Evolutionary conservation across 2,888 invertebrate species (phyloP), one percentile per base, ranked within the genome.

Genomic region (Clunio marinus): DNA sequence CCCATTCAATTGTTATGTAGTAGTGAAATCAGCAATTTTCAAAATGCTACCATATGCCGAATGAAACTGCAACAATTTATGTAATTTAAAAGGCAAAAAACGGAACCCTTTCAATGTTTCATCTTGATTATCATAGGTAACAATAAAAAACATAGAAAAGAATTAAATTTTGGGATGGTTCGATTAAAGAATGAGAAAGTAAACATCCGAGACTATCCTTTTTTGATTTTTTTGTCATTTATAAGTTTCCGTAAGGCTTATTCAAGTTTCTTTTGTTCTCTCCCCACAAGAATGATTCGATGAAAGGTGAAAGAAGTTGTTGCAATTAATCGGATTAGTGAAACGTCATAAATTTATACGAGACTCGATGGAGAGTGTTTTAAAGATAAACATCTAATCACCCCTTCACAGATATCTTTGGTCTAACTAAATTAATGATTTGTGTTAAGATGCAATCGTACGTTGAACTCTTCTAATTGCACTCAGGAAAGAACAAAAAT

Each of bases 331-430:
- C 62, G 41, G 62, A 62, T 62, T 59, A 59, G 28, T 32, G 28
- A 20, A 59, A 32, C 59, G 41, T 59, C 62, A 62, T 62, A 62
- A 62, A 62, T 62, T 62, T 32, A 32, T 32, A n/a, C n/a, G n/a
- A n/a, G n/a, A n/a, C n/a, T n/a, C n/a, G n/a, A n/a, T n/a, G n/a
- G n/a, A n/a, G n/a, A n/a, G 35, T 32, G 13, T 32, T 32, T 32
- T 32, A 32, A 32, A 32, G 35, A 8, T 13, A 13, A n/a, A n/a
- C n/a, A n/a, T n/a, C n/a, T n/a, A n/a, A n/a, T n/a, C n/a, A n/a
- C n/a, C n/a, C n/a, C n/a, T n/a, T n/a, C n/a, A n/a, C n/a, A n/a
- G n/a, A n/a, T n/a, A n/a, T n/a, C n/a, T n/a, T n/a, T n/a, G n/a
- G n/a, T n/a, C n/a, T 5, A 32, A 51, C 41, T 10, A n/a, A 10